A percentile compares a stretch with the other conserved stretches of the same genome.
phyloP scores from a whole-genome alignment of 1,140 invertebrate species.

The Drosophila equinoxialis region DNA sequence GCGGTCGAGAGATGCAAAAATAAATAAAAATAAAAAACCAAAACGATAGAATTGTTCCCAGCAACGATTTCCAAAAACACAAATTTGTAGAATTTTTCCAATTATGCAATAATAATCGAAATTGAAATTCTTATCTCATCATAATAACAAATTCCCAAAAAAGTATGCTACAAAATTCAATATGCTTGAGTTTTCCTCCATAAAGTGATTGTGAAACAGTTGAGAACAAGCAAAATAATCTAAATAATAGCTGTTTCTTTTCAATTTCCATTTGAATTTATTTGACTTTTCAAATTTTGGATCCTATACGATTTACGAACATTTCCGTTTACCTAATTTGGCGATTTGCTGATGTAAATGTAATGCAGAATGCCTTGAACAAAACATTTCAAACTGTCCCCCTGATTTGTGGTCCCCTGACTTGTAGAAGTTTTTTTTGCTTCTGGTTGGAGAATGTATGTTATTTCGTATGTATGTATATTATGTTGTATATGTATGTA shows the following conservation, averaged over 20 bases:
- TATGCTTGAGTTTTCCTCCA: no score
- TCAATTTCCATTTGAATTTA: no score
- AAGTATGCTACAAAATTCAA: no score
- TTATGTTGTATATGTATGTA: no score
- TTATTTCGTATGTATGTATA: not conserved
- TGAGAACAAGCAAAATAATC: no score
- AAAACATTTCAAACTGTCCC: no score
- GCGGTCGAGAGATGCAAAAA: constrained; percentile 8
- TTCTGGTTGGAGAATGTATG: not conserved
- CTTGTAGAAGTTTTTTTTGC: not conserved
- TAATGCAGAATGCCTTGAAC: not conserved
- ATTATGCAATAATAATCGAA: not conserved
- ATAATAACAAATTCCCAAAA: no score
- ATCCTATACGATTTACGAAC: no score
- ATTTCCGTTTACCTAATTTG: not conserved
- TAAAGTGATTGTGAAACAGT: no score
- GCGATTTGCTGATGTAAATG: not conserved
- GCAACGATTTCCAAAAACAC: not conserved
- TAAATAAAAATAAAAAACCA: not conserved
- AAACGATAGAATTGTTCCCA: constrained; percentile 7
- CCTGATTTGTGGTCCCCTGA: not conserved
- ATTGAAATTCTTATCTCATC: no score
- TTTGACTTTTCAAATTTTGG: no score
- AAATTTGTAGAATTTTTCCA: not conserved
- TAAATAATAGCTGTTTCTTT: not conserved